Base-by-base conservation (phyloP, 2,797 vertebrate genomes). In the Adelosebastes latens region DNA sequence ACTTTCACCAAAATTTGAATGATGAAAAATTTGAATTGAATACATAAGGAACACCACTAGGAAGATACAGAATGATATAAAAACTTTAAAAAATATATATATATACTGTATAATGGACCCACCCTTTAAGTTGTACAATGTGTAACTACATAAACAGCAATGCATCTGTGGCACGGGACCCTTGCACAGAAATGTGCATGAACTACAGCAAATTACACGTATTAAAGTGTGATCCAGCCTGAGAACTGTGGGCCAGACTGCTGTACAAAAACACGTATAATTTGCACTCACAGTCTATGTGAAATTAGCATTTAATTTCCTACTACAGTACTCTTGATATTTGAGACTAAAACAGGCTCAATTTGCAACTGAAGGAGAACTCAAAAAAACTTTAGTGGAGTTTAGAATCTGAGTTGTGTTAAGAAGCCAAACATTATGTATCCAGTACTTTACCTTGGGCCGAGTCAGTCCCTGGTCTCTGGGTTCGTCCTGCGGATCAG, bases 391-490 rank as follows among this genome's bases (percentile, higher is more conserved):
- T 14, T 52, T 5, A 5, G 56, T 16, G 12, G 20, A 18, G 59
- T 36, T 22, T 2, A 60, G 1, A 65, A 46, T 42, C 39, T 42
- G 39, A 55, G 16, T 14, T 69, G 10, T 27, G 18, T 61, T 55
- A 12, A 70, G 1, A 36, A 22, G 11, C 2, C 27, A 13, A 46
- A 32, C 12, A 24, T 46, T 25, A 22, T 7, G 14, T 6, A 42
- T 16, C 3, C 7, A 11, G 39, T 8, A 1, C 16, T 58, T 86
- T 92, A 99, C 99, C 97, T 99, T 99, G 12, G 99, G 98, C 61
- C 99, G 95, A 3, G 99, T 99, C 49, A 99, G 96, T 4, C 98
- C 99, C 73, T 98, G 98, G 85, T 99, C 99, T 86, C 99, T 93
- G 87, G 96, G 95, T 74, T 97, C 96, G 0, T 97, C 97, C 0